Base-by-base conservation (phyloP, 2,888 invertebrate species). In the Eupithecia pulchellata region DNA sequence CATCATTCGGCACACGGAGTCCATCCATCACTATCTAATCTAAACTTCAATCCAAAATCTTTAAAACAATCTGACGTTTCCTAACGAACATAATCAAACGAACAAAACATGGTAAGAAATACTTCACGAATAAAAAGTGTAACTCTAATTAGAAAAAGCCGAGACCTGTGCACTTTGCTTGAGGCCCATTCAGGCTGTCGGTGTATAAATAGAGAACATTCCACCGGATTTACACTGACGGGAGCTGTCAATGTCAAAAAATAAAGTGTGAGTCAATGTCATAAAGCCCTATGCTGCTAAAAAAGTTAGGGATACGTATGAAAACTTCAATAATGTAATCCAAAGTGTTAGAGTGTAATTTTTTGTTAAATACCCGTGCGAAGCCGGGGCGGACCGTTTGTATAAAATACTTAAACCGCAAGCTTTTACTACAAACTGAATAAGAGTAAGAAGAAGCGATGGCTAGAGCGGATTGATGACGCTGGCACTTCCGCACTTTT, bases 131-230 rank as follows among this genome's bases (percentile, higher is more conserved):
- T 60, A 32, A 29, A 32, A 74, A 77, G 78, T 78, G 79, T 81
- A 84, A 68, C 81, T 78, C 78, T 86, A 89, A 90, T 91, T 90
- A 89, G 84, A 87, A 87, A 86, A 83, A 81, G 80, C 73, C 81
- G 81, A 83, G 86, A 88, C 87, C 86, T 87, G 84, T 89, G 86
- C 89, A 86, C 88, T 61, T 61, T 13, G 61, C 88, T 88, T 84
- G 82, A 84, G 84, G 79, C 82, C 82, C 87, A 84, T 86, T 88
- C 87, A 82, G 79, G 83, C 88, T 86, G 90, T 86, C 89, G 82
- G 84, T 79, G 82, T 86, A 89, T 89, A 91, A 92, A 92, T 91
- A 91, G 88, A 88, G 79, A 81, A 82, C 75, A 79, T 78, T 74
- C 71, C 77, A 76, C 57, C 67, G 4, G 55, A 47, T 8, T 89